Conservation (phyloP, 2,888 invertebrate species). For the Drosophila greeni region DNA sequence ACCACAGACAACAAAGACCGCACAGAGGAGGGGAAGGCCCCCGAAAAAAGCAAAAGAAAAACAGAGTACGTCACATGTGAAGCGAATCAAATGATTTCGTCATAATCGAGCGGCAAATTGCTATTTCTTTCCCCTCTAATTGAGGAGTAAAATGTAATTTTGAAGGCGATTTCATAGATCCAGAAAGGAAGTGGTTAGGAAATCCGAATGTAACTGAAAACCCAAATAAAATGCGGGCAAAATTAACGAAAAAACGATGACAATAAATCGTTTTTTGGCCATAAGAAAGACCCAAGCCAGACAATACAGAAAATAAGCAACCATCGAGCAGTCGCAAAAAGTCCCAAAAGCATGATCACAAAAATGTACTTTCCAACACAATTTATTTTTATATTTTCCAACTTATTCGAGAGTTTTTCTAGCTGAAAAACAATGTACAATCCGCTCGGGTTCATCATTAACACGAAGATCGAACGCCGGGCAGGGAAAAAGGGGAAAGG, state of each 20-base stretch:
- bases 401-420: conserved; percentile 42
- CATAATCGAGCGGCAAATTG: conserved; percentile 44
- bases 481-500: conserved; percentile 61
- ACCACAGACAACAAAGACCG: conserved; percentile 57
- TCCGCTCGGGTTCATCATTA: conserved; percentile 65
- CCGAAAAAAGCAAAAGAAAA: conserved; percentile 7
- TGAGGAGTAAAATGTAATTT: conserved; percentile 22
- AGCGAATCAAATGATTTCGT: conserved; percentile 55
- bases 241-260: conserved; percentile 43
- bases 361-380: conserved; percentile 55
- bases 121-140: conserved; percentile 15
- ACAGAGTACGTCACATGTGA: conserved; percentile 41
- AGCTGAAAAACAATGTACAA: conserved; percentile 50
- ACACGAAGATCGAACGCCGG: conserved; percentile 35
- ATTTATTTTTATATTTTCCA: conserved; percentile 50
- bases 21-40: conserved; percentile 32
- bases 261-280: conserved; percentile 47
- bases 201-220: conserved; percentile 22
- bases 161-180: neutral
- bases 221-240: conserved; percentile 38
- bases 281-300: conserved; percentile 20
- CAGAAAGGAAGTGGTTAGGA: conserved; percentile 12
- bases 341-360: conserved; percentile 29
- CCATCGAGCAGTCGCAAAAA: conserved; percentile 12
- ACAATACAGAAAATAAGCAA: conserved; percentile 1